Evolutionary conservation across 2,113 vertebrate species (phyloP).

Genomic region (Gambusia affinis): DNA sequence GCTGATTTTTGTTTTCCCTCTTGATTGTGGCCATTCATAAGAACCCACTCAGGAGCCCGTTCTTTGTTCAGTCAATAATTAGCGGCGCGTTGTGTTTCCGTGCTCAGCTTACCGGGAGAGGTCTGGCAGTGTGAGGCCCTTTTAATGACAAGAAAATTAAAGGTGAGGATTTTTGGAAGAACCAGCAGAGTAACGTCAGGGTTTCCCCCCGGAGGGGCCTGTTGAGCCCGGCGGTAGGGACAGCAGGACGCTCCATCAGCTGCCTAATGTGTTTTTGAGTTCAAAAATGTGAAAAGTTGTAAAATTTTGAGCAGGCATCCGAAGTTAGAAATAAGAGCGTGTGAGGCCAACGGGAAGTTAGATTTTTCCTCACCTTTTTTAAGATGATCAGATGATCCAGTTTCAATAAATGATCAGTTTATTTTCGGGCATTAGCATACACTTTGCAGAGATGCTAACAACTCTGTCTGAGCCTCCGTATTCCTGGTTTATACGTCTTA

Average conservation of each 20-base stretch:
- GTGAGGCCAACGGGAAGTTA: not conserved
- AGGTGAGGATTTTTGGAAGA: not conserved
- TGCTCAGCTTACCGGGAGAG: not conserved
- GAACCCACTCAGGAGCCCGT: conserved; percentile 28
- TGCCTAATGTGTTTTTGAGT: too few relatives aligned
- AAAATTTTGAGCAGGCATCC: too few relatives aligned
- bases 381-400: not conserved
- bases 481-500: not conserved
- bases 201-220: too few relatives aligned
- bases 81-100: conserved; percentile 2
- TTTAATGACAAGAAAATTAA: too few relatives aligned
- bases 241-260: too few relatives aligned
- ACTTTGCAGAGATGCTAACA: not conserved
- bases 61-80: conserved; percentile 34
- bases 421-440: not conserved
- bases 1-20: conserved; percentile 62
- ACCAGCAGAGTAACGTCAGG: not conserved
- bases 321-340: too few relatives aligned
- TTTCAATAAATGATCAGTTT: not conserved
- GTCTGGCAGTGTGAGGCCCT: not conserved
- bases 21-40: conserved; percentile 57
- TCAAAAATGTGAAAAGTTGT: too few relatives aligned
- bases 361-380: not conserved
- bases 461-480: not conserved
- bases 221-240: too few relatives aligned